These are phyloP conservation scores for Fragum whitleyi DNA, from an alignment of 2,888 invertebrate genomes.

Conservation along the genomic window DNA sequence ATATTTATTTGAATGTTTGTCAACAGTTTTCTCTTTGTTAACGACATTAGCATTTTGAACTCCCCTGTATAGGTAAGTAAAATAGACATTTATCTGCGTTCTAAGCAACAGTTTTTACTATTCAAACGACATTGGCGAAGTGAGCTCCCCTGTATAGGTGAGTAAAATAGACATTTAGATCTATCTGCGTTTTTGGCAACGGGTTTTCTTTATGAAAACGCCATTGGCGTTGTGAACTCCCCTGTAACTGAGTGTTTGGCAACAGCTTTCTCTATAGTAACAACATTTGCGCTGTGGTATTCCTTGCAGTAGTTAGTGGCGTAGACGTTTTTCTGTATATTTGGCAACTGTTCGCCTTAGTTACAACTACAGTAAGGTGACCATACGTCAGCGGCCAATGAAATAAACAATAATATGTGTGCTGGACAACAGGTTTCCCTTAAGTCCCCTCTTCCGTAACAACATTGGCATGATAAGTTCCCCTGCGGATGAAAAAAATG, in stretches of 20 bases:
- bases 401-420: conserved; percentile 89
- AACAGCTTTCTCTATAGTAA: conserved; percentile 97
- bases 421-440: conserved; percentile 95
- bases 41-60: no score
- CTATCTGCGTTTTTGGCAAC: conserved; percentile 93
- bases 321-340: conserved; percentile 92
- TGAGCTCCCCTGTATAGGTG: conserved; percentile 94
- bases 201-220: conserved; percentile 98
- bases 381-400: conserved; percentile 91
- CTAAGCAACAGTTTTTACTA: conserved; percentile 97
- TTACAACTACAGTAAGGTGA: conserved; percentile 96
- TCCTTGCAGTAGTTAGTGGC: conserved; percentile 91
- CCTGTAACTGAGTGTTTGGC: conserved; percentile 94
- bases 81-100: conserved; percentile 89
- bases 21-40: no score
- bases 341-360: conserved; percentile 97
- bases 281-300: conserved; percentile 96
- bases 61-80: conserved; percentile 91
- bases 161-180: conserved; percentile 90
- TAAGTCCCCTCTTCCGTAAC: no score
- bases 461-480: conserved; percentile 96
- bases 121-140: conserved; percentile 96
- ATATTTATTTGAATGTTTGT: no score
- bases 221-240: conserved; percentile 95
- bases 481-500: no score